phyloP scores from a whole-genome alignment of 2,888 invertebrate species.

The Anorthoa munda region DNA sequence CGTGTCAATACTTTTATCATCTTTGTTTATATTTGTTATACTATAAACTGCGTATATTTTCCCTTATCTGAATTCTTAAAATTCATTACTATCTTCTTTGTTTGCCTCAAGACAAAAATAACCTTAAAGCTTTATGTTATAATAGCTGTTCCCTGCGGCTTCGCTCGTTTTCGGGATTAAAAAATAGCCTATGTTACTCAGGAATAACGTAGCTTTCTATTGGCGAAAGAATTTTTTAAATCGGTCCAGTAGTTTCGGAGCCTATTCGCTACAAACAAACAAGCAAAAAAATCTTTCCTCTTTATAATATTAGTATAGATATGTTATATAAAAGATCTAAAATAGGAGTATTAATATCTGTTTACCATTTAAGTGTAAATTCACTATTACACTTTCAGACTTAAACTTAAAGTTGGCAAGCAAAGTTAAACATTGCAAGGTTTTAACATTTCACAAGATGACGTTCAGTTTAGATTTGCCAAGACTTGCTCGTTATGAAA shows the following conservation, averaged over 20 bases:
- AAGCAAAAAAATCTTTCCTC: too few species aligned
- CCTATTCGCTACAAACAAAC: too few species aligned
- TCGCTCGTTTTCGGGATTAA: too few species aligned
- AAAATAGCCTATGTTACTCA: too few species aligned
- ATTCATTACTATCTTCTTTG: constrained; percentile 1
- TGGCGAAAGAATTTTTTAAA: too few species aligned
- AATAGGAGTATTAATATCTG: constrained; percentile 47
- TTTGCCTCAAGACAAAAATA: constrained; percentile 20
- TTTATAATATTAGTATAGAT: neutral
- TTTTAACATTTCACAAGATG: constrained; percentile 66
- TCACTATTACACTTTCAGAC: constrained; percentile 49
- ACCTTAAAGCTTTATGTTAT: neutral
- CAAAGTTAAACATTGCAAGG: constrained; percentile 64
- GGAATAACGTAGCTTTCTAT: too few species aligned
- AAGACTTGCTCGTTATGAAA: constrained; percentile 66
- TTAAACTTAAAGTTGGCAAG: constrained; percentile 53
- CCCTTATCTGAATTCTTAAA: constrained; percentile 8
- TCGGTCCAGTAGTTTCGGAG: too few species aligned
- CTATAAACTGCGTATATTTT: neutral
- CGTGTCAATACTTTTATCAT: constrained; percentile 41
- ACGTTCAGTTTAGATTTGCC: constrained; percentile 59
- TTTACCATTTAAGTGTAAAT: constrained; percentile 45
- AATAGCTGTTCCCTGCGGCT: too few species aligned
- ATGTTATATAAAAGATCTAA: constrained; percentile 34
- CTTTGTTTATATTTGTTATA: constrained; percentile 24